A percentile compares a stretch with the other conserved stretches of the same genome.
These are phyloP conservation scores for Thamnaconus septentrionalis DNA, from an alignment of 2,113 vertebrate genomes.

Conservation along the genomic window DNA sequence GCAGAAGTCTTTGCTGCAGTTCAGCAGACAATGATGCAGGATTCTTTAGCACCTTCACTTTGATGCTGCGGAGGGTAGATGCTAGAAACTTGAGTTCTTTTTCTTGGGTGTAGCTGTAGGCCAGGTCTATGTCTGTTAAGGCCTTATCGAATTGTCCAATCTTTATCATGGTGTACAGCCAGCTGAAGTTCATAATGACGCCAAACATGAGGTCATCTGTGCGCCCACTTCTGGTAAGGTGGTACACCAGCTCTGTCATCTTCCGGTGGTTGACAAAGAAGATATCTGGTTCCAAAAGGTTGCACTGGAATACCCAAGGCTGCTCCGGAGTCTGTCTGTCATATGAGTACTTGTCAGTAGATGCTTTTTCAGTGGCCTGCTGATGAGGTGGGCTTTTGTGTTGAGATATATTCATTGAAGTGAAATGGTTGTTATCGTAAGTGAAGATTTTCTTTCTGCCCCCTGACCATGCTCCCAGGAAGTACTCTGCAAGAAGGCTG, in stretches of 20 bases:
- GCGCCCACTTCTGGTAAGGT: conserved; percentile 89
- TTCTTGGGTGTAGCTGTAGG: conserved; percentile 91
- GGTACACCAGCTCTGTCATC: conserved; percentile 94
- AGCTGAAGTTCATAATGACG: conserved; percentile 99
- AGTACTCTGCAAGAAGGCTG: conserved; percentile 93
- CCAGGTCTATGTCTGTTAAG: conserved; percentile 89
- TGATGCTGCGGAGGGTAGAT: conserved; percentile 89
- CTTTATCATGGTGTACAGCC: conserved; percentile 99
- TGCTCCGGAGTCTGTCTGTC: conserved; percentile 95
- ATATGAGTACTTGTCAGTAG: conserved; percentile 87
- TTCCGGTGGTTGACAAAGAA: conserved; percentile 99
- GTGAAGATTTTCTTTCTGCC: conserved; percentile 92
- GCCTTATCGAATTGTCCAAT: conserved; percentile 97
- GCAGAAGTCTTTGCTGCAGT: conserved; percentile 93
- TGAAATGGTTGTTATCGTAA: conserved; percentile 84
- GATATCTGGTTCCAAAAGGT: conserved; percentile 93
- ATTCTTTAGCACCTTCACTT: conserved; percentile 87
- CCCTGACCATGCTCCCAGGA: conserved; percentile 93
- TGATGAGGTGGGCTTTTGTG: conserved; percentile 81
- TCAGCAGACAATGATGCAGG: conserved; percentile 94
- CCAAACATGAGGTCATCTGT: conserved; percentile 93
- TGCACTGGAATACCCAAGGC: conserved; percentile 99
- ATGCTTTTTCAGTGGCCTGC: conserved; percentile 83
- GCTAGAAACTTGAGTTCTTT: conserved; percentile 97
- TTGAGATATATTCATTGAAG: conserved; percentile 81